Evolutionary conservation across 2,113 vertebrate genomes (phyloP), one percentile per base, ranked within the genome.

Genomic region (Oxyura jamaicensis): DNA sequence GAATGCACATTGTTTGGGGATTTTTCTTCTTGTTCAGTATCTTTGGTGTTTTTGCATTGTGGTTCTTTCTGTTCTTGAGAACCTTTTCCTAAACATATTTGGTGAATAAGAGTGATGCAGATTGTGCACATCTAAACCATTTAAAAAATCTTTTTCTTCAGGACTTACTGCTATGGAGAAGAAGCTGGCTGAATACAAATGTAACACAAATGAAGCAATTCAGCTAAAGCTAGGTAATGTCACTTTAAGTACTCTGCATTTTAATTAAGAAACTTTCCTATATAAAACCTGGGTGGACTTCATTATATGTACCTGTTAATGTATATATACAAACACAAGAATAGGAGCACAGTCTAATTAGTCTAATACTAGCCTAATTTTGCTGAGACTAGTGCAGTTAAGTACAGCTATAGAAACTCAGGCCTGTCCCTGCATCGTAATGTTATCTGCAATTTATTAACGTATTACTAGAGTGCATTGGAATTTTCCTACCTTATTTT

Each of bases 131-230:
- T 82, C 13, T 55, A 55, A 52, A 72, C 8, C 52, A 9, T 91
- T 48, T 13, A 28, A 12, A 67, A 80, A 19, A 39, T 93, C 1
- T 95, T 94, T 97, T 68, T 90, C 79, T 90, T 67, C 92, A 99
- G 99, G 96, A 60, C 97, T 99, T 91, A 99, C 98, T 97, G 97
- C 98, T 77, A 98, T 99, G 98, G 99, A 99, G 97, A 99, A 99
- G 98, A 99, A 99, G 95, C 96, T 99, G 94, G 98, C 99, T 29
- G 99, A 99, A 90, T 99, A 99, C 97, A 99, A 99, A 93, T 99
- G 99, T 98, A 99, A 99, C 92, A 99, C 99, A 96, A 99, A 99
- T 95, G 99, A 99, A 98, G 99, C 99, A 28, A 98, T 99, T 94
- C 98, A 98, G 92, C 96, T 99, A 89, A 99, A 99, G 96, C 96